A percentile compares a stretch with the other conserved stretches of the same genome.
phyloP scores from a whole-genome alignment of 53 echinoderm and acorn worm genomes.

The Luidia sarsii region DNA sequence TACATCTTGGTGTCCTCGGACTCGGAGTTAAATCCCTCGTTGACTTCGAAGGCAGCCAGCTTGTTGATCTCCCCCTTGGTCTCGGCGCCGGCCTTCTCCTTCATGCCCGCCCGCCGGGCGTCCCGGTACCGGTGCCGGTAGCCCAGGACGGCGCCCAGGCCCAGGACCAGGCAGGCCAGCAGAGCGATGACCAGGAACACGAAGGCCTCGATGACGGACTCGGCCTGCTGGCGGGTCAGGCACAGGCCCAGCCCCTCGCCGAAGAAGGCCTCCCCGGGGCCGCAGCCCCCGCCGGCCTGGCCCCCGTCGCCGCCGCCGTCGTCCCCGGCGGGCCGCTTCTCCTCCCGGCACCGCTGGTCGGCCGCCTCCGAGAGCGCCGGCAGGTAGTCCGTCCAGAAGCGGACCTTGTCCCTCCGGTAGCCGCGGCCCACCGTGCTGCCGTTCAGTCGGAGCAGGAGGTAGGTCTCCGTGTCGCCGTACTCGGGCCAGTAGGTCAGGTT shows the following conservation, averaged over 20 bases:
- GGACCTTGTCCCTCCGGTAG: slow-evolving; percentile 34
- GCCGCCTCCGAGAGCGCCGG: slow-evolving; percentile 20
- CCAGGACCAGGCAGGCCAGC: not conserved
- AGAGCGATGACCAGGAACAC: slow-evolving; percentile 21
- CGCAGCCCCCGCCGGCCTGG: not conserved
- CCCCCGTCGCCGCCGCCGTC: no score
- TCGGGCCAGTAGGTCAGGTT: slow-evolving; percentile 45
- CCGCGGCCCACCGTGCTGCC: slow-evolving; percentile 19
- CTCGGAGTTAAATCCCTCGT: slow-evolving; percentile 21
- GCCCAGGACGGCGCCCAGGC: slow-evolving; percentile 9
- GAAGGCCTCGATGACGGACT: slow-evolving; percentile 25
- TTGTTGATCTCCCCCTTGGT: slow-evolving; percentile 14
- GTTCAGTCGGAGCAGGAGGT: slow-evolving; percentile 32
- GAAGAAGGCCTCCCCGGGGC: slow-evolving; percentile 17
- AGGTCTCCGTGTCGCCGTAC: slow-evolving; percentile 35
- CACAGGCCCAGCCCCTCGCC: slow-evolving; percentile 22
- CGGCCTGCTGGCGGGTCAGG: not conserved
- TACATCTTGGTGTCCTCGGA: slow-evolving; percentile 46
- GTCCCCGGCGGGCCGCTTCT: no score
- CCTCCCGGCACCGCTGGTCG: not conserved
- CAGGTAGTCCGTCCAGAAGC: slow-evolving; percentile 45
- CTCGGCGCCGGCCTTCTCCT: not conserved
- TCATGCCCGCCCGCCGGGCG: not conserved
- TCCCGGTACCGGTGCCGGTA: slow-evolving; percentile 23
- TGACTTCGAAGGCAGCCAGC: slow-evolving; percentile 13